Percentiles rank a stretch among this genome's conserved stretches.
Evolutionary conservation across 2,113 vertebrate species (phyloP).

Genomic region (Syngnathoides biaculeatus): DNA sequence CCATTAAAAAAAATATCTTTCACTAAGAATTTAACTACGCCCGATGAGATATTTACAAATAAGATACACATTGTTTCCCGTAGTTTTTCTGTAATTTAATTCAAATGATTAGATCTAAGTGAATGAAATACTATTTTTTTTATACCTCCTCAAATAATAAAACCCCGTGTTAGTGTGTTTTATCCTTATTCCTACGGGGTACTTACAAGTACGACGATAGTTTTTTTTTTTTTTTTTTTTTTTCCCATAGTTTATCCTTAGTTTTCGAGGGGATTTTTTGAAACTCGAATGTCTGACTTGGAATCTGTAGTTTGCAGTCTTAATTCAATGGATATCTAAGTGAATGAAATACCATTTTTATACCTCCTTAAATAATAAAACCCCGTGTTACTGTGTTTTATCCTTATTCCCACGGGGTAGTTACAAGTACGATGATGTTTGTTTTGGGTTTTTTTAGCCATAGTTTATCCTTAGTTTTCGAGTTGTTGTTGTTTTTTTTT

Average conservation of each 20-base stretch:
- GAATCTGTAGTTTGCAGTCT: not conserved
- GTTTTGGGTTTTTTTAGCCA: not conserved
- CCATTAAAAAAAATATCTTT: no score
- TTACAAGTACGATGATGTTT: not conserved
- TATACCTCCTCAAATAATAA: not conserved
- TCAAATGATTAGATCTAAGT: not conserved
- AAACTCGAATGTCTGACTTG: not conserved
- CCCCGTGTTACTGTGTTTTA: not conserved
- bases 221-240: not conserved
- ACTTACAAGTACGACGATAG: no score
- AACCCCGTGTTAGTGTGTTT: not conserved
- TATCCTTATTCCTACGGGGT: not conserved
- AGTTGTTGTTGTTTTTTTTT: not conserved
- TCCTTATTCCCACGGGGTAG: not conserved
- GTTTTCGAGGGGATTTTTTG: not conserved
- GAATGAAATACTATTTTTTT: not conserved
- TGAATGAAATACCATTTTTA: not conserved
- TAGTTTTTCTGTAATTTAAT: no score
- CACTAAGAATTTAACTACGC: not conserved
- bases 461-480: not conserved
- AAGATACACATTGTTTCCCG: not conserved
- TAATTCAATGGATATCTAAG: not conserved
- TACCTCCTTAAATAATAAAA: not conserved
- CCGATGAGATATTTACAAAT: not conserved
- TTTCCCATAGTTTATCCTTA: not conserved